Evolutionary conservation across 1,140 invertebrate genomes (phyloP).

Genomic region (Monomorium pharaonis): DNA sequence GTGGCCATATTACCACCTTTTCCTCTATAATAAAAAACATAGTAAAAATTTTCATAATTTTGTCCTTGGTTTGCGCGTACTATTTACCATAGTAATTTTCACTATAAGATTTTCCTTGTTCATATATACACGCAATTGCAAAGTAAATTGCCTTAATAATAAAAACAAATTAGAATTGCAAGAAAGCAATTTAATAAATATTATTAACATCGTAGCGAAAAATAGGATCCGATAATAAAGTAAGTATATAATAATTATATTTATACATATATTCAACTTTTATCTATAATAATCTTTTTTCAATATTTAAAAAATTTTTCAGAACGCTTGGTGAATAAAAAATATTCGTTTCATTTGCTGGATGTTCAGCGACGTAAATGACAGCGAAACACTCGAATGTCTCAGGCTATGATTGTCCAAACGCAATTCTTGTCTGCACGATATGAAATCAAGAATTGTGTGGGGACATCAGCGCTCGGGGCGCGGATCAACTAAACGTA

Average conservation of each 20-base stretch:
- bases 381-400: conserved; percentile 68
- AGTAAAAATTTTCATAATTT: too few relatives aligned
- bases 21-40: too few relatives aligned
- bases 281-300: conserved; percentile 1
- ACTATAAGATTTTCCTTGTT: neutral
- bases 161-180: neutral
- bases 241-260: conserved; percentile 5
- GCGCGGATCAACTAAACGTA: conserved; percentile 76
- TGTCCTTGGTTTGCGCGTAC: too few relatives aligned
- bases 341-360: neutral
- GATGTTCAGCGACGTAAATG: neutral
- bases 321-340: neutral
- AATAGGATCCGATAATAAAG: neutral
- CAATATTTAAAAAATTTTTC: neutral
- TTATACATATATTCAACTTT: neutral
- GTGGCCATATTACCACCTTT: too few relatives aligned
- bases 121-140: neutral
- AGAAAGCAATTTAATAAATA: neutral
- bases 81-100: too few relatives aligned
- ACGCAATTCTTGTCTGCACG: conserved; percentile 85
- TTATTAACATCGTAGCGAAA: neutral
- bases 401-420: conserved; percentile 86
- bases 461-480: conserved; percentile 86
- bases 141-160: neutral
- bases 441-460: conserved; percentile 85